Percentiles rank a stretch among this genome's conserved stretches.
These are phyloP conservation scores for Myripristis murdjan DNA, from an alignment of 2,797 vertebrate genomes.

Conservation along the genomic window DNA sequence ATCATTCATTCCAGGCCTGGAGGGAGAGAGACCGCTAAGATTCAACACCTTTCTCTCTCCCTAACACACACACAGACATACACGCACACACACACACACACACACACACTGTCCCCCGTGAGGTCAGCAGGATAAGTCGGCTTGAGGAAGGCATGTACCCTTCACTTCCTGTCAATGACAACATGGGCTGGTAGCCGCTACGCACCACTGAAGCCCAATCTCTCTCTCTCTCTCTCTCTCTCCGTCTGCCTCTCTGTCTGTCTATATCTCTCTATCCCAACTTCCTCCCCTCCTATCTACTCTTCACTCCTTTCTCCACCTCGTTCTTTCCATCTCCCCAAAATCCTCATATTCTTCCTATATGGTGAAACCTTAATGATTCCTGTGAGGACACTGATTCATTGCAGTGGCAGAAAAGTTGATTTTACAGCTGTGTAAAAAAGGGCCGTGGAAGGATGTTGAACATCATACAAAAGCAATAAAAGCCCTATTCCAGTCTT, in stretches of 20 bases:
- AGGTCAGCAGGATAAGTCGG: constrained; percentile 72
- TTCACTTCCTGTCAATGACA: constrained; percentile 81
- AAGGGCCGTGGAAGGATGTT: too few species aligned
- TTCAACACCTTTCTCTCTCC: neutral
- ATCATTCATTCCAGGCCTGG: constrained; percentile 50
- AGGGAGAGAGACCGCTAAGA: constrained; percentile 30
- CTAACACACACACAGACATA: constrained; percentile 17
- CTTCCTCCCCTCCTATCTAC: constrained; percentile 22
- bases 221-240: constrained; percentile 24
- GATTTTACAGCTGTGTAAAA: too few species aligned
- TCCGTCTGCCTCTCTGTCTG: constrained; percentile 28
- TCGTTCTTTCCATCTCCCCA: neutral
- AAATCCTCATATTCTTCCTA: constrained; percentile 13
- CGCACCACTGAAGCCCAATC: constrained; percentile 62
- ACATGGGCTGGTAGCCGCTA: constrained; percentile 61
- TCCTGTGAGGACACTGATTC: constrained; percentile 36
- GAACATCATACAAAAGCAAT: too few species aligned
- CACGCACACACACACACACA: constrained; percentile 40
- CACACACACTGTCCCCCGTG: constrained; percentile 46
- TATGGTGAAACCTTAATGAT: constrained; percentile 58
- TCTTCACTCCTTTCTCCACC: constrained; percentile 9
- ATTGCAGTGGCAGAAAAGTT: constrained; percentile 34
- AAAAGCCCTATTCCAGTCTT: too few species aligned
- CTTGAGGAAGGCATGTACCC: constrained; percentile 69
- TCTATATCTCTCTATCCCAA: constrained; percentile 36